These are phyloP conservation scores for Hypomecis atomaria DNA, from an alignment of 2,888 invertebrate genomes.

Conservation along the genomic window DNA sequence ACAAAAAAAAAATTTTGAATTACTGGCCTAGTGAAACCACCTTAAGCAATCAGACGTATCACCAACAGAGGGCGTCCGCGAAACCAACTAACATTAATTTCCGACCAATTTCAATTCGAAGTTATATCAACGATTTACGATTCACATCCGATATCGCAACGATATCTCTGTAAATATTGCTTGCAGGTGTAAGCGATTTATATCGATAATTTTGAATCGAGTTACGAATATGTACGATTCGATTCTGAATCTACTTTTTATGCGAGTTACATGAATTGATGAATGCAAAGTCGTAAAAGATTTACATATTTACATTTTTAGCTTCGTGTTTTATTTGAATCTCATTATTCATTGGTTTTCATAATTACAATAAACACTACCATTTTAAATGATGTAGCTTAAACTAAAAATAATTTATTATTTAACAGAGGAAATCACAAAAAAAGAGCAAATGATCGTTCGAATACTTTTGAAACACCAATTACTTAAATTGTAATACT, in stretches of 20 bases:
- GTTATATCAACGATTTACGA: constrained; percentile 43
- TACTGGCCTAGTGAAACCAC: too few relatives aligned
- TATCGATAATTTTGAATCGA: constrained; percentile 20
- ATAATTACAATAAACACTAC: too few relatives aligned
- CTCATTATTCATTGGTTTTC: too few relatives aligned
- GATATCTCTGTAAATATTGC: constrained; percentile 36
- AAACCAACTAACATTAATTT: constrained; percentile 39
- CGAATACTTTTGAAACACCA: too few relatives aligned
- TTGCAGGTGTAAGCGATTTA: constrained; percentile 26
- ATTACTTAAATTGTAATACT: too few relatives aligned
- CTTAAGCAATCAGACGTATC: constrained; percentile 28
- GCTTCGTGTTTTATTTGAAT: too few relatives aligned
- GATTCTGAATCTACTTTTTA: constrained; percentile 1
- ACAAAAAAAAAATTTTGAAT: too few relatives aligned
- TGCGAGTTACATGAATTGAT: constrained; percentile 6
- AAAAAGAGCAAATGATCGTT: too few relatives aligned
- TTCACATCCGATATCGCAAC: constrained; percentile 31
- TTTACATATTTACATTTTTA: background rate
- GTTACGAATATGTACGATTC: constrained; percentile 12
- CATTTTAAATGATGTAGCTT: too few relatives aligned
- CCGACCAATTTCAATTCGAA: constrained; percentile 42
- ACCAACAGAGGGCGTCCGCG: constrained; percentile 27
- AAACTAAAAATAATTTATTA: too few relatives aligned
- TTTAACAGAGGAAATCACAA: too few relatives aligned
- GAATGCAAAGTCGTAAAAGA: background rate